A percentile compares a stretch with the other conserved stretches of the same genome.
phyloP scores from a whole-genome alignment of 2,888 invertebrate species.

The Cryptus viduatorius region DNA sequence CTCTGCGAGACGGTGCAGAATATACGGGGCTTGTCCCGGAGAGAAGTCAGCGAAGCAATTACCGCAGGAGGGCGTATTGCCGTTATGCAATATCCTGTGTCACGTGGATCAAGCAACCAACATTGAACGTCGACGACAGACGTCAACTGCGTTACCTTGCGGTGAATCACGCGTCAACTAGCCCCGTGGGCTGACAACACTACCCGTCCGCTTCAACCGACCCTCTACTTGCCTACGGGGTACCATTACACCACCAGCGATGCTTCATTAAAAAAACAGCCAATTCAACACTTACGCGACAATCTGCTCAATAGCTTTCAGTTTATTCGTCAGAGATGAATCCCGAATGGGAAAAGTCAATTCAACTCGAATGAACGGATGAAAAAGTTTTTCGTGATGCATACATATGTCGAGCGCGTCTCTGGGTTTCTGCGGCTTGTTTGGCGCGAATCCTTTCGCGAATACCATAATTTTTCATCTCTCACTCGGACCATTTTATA shows the following conservation, averaged over 20 bases:
- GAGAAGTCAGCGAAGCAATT: slow-evolving; percentile 41
- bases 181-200: slow-evolving; percentile 49
- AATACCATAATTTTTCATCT: not conserved
- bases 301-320: too few relatives aligned
- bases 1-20: slow-evolving; percentile 1
- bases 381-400: too few relatives aligned
- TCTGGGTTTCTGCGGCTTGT: too few relatives aligned
- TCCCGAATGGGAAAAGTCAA: too few relatives aligned
- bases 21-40: slow-evolving; percentile 6
- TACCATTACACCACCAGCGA: not conserved
- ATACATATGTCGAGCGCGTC: too few relatives aligned
- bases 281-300: too few relatives aligned
- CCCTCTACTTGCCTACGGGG: not conserved
- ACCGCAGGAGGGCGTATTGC: slow-evolving; percentile 43
- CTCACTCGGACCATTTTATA: not conserved
- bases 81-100: slow-evolving; percentile 45
- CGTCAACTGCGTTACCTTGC: slow-evolving; percentile 68
- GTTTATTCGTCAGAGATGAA: too few relatives aligned
- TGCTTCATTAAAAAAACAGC: too few relatives aligned
- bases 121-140: slow-evolving; percentile 66
- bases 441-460: too few relatives aligned
- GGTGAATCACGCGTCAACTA: slow-evolving; percentile 69
- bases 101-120: slow-evolving; percentile 28
- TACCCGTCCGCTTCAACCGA: not conserved
- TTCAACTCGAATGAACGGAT: too few relatives aligned